These are phyloP conservation scores for Brachionus rubens DNA, from an alignment of 1,140 invertebrate species.

Conservation along the genomic window DNA sequence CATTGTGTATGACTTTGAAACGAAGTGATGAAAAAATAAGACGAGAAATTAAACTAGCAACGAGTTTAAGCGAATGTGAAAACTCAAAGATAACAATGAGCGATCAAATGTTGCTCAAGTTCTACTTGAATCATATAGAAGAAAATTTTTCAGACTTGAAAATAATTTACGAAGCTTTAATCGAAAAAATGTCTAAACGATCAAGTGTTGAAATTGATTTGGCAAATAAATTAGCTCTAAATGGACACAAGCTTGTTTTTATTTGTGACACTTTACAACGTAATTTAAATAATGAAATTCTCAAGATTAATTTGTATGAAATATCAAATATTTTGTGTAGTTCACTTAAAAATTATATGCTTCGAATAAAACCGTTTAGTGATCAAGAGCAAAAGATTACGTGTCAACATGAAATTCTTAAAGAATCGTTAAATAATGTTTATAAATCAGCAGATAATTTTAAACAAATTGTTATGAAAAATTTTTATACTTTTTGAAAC, in stretches of 20 bases:
- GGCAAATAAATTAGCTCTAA: conserved; percentile 34
- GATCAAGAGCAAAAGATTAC: neutral
- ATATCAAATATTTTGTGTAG: conserved; percentile 2
- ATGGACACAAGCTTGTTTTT: conserved; percentile 40
- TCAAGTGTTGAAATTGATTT: neutral
- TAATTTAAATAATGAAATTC: conserved; percentile 24
- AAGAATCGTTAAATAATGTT: conserved; percentile 22
- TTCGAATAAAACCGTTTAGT: conserved; percentile 3
- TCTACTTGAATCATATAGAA: conserved; percentile 36
- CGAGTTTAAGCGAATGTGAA: neutral
- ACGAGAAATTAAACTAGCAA: conserved; percentile 28
- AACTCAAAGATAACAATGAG: neutral
- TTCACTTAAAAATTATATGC: conserved; percentile 37
- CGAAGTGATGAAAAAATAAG: conserved; percentile 28
- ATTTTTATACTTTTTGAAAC: neutral
- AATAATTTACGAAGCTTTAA: neutral
- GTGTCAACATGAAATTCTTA: neutral
- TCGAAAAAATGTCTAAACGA: neutral
- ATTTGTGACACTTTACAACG: conserved; percentile 41
- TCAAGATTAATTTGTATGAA: conserved; percentile 37
- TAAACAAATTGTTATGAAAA: conserved; percentile 33
- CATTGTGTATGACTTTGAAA: conserved; percentile 36
- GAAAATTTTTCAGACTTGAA: conserved; percentile 40
- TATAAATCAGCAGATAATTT: conserved; percentile 17
- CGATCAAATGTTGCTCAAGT: conserved; percentile 39